Base-by-base conservation (phyloP, 2,113 vertebrate genomes). In the Clarias gariepinus region DNA sequence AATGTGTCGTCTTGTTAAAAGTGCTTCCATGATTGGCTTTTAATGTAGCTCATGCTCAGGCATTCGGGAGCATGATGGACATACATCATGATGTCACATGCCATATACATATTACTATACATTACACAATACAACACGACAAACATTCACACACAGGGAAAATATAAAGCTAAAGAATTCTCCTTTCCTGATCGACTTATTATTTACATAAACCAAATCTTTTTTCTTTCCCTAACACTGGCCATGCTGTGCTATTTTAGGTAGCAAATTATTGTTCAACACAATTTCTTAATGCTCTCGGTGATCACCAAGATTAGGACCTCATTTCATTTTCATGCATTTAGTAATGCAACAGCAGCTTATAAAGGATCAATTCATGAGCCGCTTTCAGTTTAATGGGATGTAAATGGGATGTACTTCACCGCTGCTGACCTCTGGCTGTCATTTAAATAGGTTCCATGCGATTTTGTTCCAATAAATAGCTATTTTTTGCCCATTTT, bases 381-480 rank as follows among this genome's bases (percentile, higher is more conserved):
- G 89, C 86, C 90, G 92, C 82, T 87, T 83, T 88, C 82, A 36
- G 66, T 89, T 89, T 92, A 94, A 92, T 91, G 89, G 87, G 83
- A 92, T 93, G 86, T 87, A 92, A 92, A 93, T 91, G 47, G 47
- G 47, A 47, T 47, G 47, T 87, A 93, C 89, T 92, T 92, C 88
- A 92, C 85, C 84, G 86, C 88, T 81, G 84, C 85, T 91, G 93
- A 94, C 92, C 93, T 95, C 93, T 89, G 83, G 87, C 89, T 88
- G 91, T 92, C 81, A 83, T 87, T 91, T 89, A 90, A 92, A 91
- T 81, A 66, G 81, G 92, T 92, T 90, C 89, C 90, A 91, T 90
- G 91, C 88, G 86, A 9, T 47, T 30, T 71, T 87, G 76, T 47
- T 47, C 47, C 60, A 25, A 66, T 73, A 41, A 79, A 69, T 60